Evolutionary conservation across 1,140 invertebrate genomes (phyloP), one percentile per base, ranked within the genome.

Genomic region (Danaus plexippus): DNA sequence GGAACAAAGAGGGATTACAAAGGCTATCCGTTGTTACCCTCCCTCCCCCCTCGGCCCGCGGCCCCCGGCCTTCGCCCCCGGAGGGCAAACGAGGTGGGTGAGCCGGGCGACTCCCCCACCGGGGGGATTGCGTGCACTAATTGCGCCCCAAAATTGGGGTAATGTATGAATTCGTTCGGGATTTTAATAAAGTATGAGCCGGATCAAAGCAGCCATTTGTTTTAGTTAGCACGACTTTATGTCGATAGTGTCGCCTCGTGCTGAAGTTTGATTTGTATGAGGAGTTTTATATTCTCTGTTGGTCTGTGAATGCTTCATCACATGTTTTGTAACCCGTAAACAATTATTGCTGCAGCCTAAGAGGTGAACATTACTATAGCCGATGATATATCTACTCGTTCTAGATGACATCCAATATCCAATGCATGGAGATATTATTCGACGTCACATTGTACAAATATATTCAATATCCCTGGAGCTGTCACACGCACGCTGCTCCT

Each of bases 101-200:
- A 55, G 44, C 15, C 45, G 65, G 69, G 61, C 57, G 59, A 52
- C 58, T 43, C 59, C 66, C 68, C 69, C 66, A 72, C 78, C 75
- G 65, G 51, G 66, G 76, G 75, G 79, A 73, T 72, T 69, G 73
- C 77, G 77, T 65, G 64, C 75, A 77, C 83, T 86, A 86, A 86
- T 86, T 85, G 78, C 80, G 59, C 71, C 61, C 64, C 75, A 73
- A 77, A 84, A 86, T 85, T 84, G 75, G 83, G 78, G 81, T 87
- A 87, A 85, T 81, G 78, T 77, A 85, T 70, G 80, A 61, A 77
- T 73, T 69, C 73, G 68, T 66, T 63, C 63, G 61, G 70, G 63
- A 72, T 77, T 85, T 82, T 85, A 84, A 85, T 85, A 85, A 84
- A 82, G 72, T 63, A 83, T 80, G 75, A 83, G 65, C 56, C 54